Conservation (phyloP, 2,113 vertebrate species). For the Serranochromis macrocephalus region DNA sequence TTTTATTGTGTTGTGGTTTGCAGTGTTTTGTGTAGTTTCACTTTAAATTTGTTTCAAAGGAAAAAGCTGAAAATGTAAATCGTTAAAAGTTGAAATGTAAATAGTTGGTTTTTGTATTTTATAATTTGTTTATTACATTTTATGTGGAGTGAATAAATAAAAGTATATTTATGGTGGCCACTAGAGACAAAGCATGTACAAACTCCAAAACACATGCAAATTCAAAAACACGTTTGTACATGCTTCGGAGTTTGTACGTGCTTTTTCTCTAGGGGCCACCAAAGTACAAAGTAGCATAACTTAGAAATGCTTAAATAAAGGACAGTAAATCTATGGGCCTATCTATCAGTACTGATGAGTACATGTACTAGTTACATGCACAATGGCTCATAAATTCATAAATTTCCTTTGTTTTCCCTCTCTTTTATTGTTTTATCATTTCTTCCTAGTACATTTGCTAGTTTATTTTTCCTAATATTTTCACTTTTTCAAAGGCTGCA, state of each 20-base stretch:
- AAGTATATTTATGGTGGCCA: not conserved
- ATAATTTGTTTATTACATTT: not conserved
- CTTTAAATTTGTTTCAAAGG: too few species aligned
- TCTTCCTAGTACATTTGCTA: not conserved
- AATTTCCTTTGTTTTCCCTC: not conserved
- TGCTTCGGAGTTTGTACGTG: not conserved
- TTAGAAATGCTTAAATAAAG: not conserved
- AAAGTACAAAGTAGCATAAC: not conserved
- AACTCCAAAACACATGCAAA: not conserved
- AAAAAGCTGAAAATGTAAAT: too few species aligned
- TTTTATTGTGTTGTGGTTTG: not conserved
- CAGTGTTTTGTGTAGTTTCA: too few species aligned
- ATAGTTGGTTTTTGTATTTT: too few species aligned
- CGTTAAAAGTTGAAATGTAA: too few species aligned
- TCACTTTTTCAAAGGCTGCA: not conserved
- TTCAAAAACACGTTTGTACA: accelerated
- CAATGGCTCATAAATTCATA: not conserved
- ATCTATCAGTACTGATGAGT: not conserved
- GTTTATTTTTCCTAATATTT: not conserved
- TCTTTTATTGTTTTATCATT: not conserved
- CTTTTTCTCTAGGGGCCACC: not conserved
- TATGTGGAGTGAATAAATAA: not conserved
- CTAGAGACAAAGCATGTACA: accelerated
- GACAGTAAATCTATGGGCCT: not conserved
- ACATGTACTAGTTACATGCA: not conserved